Conservation (phyloP, 2,113 vertebrate genomes). For the Rutilus rutilus region DNA sequence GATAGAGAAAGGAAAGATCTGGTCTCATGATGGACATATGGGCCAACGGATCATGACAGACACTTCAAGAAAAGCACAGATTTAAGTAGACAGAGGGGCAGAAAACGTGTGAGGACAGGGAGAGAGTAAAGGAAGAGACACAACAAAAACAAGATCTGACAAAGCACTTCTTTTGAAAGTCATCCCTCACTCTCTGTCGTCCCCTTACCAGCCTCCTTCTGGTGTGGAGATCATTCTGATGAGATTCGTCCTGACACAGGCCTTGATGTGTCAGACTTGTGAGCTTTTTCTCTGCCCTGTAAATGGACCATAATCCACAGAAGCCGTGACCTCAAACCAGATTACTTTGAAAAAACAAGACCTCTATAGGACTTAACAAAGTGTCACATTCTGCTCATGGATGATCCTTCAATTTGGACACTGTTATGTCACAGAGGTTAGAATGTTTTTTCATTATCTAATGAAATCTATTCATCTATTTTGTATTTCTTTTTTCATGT, state of each 20-base stretch:
- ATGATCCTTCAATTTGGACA: neutral
- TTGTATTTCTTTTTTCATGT: neutral
- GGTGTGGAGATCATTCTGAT: constrained; percentile 7
- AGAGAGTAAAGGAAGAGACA: constrained; percentile 2
- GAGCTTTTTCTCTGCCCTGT: constrained; percentile 20
- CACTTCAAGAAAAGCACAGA: constrained; percentile 5
- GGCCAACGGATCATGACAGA: constrained; percentile 17
- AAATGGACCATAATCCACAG: constrained; percentile 18
- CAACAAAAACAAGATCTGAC: constrained; percentile 32
- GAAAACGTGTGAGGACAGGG: constrained; percentile 20
- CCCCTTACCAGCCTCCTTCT: constrained; percentile 6
- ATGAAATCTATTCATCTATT: too few species aligned
- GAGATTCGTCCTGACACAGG: constrained; percentile 23
- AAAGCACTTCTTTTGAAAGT: constrained; percentile 6
- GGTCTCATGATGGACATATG: constrained; percentile 26
- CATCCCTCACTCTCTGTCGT: constrained; percentile 8
- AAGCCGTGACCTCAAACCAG: neutral
- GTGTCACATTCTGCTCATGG: neutral
- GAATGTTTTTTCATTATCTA: neutral
- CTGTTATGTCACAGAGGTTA: neutral
- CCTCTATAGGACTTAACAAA: too few species aligned
- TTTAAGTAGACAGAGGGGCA: constrained; percentile 1
- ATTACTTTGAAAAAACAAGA: neutral
- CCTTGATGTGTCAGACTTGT: constrained; percentile 32
- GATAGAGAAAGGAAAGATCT: constrained; percentile 18